Percentiles rank a stretch among this genome's conserved stretches.
Evolutionary conservation across 2,888 invertebrate genomes (phyloP).

Genomic region (Drosophila borealis): DNA sequence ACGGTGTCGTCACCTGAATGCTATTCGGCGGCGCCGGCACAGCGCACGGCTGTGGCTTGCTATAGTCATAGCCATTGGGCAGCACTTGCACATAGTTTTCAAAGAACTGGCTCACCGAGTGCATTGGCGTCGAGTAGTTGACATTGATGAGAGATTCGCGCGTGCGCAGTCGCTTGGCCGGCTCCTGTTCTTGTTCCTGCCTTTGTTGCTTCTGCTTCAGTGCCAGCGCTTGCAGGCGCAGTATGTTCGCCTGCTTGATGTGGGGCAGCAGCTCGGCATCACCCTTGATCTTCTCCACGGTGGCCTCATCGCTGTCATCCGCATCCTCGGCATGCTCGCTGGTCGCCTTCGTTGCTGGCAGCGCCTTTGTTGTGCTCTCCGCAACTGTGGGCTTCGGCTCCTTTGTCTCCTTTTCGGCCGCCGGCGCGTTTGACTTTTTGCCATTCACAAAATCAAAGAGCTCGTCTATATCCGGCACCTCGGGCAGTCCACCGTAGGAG

Average conservation of each 20-base stretch:
- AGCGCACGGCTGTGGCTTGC: conserved; percentile 55
- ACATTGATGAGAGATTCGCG: conserved; percentile 73
- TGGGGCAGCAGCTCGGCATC: conserved; percentile 83
- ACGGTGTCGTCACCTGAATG: conserved; percentile 77
- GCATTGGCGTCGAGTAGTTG: conserved; percentile 77
- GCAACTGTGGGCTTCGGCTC: conserved; percentile 25
- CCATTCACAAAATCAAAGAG: conserved; percentile 82
- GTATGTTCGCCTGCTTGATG: conserved; percentile 63
- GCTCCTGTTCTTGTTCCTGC: conserved; percentile 31
- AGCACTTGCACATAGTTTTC: conserved; percentile 75
- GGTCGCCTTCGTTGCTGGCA: conserved; percentile 43
- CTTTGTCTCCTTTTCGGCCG: conserved; percentile 32
- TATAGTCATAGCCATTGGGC: conserved; percentile 78
- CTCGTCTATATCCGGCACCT: conserved; percentile 84
- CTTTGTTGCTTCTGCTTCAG: conserved; percentile 18
- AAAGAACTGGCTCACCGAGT: conserved; percentile 74
- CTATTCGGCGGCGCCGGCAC: conserved; percentile 66
- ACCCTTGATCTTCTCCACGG: conserved; percentile 82
- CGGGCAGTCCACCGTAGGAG: conserved; percentile 81
- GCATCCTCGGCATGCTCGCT: conserved; percentile 43
- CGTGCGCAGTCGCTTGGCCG: conserved; percentile 38
- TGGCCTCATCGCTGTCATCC: conserved; percentile 58
- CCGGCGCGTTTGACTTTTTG: conserved; percentile 55
- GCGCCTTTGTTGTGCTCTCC: conserved; percentile 39
- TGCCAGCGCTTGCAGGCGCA: conserved; percentile 65